Base-by-base conservation (phyloP, 2,113 vertebrate species). In the Indri indri region DNA sequence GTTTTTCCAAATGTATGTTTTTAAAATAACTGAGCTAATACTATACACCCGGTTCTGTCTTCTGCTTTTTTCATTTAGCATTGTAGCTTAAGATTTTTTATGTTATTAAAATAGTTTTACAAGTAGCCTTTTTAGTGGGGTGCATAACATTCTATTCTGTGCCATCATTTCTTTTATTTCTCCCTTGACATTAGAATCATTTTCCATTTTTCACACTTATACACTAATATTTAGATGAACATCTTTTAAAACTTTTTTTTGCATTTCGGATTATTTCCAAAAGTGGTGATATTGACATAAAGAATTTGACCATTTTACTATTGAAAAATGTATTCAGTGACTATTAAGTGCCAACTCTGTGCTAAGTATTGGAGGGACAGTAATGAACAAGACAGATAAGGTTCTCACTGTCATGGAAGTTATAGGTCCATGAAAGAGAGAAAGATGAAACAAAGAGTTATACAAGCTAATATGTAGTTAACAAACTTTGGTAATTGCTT, bases 121-220 rank as follows among this genome's bases (percentile, higher is more conserved):
- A 74, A 82, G 18, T 86, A 93, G 66, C 42, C 40, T 76, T 93
- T 88, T 91, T 32, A 76, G 88, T 68, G n/a, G 16, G 12, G 25
- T 93, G 6, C 63, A 30, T 76, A 76, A 71, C 61, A 94, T 94
- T 97, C n/a, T 54, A 11, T 95, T 93, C 61, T 93, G 6, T 96
- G 57, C 34, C 73, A 77, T 87, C 74, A 77, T 47, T 95, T 86
- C 59, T 45, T 86, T 81, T 50, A 27, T 85, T 20, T 50, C 37
- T 34, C n/a, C 59, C 42, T 61, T 30, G 45, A 65, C 20, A 17
- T 85, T 91, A 61, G 68, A 85, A 70, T 91, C 42, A 59, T 89
- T 90, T 88, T 95, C 23, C 91, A 1, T 84, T 88, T 92, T 93
- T 93, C 47, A 74, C 5, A 68, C 8, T 57, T 73, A 68, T 50